Conservation (phyloP, 2,888 invertebrate species). For the Rotaria sp. region DNA sequence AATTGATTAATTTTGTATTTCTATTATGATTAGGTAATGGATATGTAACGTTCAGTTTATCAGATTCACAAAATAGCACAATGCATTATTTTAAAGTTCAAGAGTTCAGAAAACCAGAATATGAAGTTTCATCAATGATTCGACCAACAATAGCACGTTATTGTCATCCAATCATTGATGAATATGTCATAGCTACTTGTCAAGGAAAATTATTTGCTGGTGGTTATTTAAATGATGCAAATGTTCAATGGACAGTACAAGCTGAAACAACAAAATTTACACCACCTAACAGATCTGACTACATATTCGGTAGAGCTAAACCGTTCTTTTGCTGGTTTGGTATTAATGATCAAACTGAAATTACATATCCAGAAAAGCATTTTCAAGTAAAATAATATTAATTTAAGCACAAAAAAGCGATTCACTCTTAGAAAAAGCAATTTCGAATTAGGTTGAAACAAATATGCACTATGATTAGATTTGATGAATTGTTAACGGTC, state of each 20-base stretch:
- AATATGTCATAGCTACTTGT: slow-evolving; percentile 18
- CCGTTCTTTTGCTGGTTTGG: background rate
- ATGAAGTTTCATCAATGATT: slow-evolving; percentile 13
- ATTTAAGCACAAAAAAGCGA: background rate
- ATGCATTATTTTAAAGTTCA: slow-evolving; percentile 15
- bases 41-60: background rate
- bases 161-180: background rate
- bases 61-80: background rate
- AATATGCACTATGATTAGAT: too few species aligned
- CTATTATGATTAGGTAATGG: background rate
- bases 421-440: too few species aligned
- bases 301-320: slow-evolving; percentile 3
- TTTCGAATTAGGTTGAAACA: too few species aligned
- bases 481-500: too few species aligned
- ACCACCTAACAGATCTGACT: slow-evolving; percentile 1
- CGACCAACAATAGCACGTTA: background rate
- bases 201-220: slow-evolving; percentile 29
- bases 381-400: background rate
- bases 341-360: background rate
- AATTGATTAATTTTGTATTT: background rate
- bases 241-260: background rate
- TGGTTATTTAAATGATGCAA: slow-evolving; percentile 20
- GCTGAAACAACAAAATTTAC: slow-evolving; percentile 25
- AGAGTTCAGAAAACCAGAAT: slow-evolving; percentile 13
- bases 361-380: background rate